Conservation (phyloP, 2,113 vertebrate genomes). For the Ammodytes marinus region DNA sequence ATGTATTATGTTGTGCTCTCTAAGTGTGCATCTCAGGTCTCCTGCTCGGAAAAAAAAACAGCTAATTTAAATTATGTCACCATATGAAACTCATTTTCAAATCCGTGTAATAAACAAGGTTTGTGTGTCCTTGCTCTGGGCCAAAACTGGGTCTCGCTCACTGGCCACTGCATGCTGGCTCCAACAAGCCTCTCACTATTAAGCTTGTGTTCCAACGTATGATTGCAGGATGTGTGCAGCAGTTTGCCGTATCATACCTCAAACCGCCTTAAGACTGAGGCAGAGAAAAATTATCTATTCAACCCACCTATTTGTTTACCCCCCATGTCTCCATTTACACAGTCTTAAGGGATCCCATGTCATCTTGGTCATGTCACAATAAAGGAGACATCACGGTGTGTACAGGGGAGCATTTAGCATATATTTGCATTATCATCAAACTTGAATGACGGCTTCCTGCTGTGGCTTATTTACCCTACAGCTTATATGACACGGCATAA, state of each 20-base stretch:
- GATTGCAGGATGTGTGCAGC: not conserved
- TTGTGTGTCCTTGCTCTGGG: slow-evolving; percentile 52
- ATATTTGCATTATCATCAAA: slow-evolving; percentile 4
- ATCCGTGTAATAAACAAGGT: slow-evolving; percentile 23
- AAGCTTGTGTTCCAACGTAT: not conserved
- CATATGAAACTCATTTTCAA: slow-evolving; percentile 41
- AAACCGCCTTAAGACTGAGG: not conserved
- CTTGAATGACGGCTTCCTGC: not conserved
- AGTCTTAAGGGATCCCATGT: not conserved
- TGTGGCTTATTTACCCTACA: slow-evolving; percentile 1
- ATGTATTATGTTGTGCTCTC: not conserved
- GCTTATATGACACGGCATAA: slow-evolving; percentile 6
- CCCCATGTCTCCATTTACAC: not conserved
- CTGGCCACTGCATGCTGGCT: not conserved
- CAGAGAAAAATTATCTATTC: not conserved
- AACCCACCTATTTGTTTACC: not conserved
- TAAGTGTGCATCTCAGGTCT: slow-evolving; percentile 19
- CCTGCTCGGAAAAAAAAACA: slow-evolving; percentile 3
- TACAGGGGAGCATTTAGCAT: not conserved
- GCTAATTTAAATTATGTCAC: slow-evolving; percentile 32
- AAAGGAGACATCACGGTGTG: not conserved
- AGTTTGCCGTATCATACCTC: slow-evolving; percentile 4
- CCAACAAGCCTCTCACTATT: not conserved
- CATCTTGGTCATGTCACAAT: not conserved
- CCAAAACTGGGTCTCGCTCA: not conserved